Conservation (phyloP, 2,888 invertebrate species). For the Cephus runcator region DNA sequence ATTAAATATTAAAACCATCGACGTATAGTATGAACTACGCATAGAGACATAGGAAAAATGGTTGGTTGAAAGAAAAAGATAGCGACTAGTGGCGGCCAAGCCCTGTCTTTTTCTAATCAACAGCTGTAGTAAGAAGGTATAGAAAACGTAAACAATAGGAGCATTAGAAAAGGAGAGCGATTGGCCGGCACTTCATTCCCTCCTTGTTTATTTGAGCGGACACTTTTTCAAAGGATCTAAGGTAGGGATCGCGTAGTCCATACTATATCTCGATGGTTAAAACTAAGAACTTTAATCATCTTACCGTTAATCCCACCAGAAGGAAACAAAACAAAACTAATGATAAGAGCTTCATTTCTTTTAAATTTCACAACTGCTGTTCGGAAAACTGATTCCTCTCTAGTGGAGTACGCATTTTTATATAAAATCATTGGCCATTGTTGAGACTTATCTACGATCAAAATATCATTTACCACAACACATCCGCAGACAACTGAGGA, state of each 20-base stretch:
- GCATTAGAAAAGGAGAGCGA: no score
- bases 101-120: no score
- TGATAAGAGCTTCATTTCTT: slow-evolving; percentile 23
- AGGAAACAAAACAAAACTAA: slow-evolving; percentile 17
- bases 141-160: no score
- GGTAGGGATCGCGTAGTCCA: no score
- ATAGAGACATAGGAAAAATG: no score
- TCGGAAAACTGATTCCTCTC: slow-evolving; percentile 2
- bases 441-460: not conserved
- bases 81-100: no score
- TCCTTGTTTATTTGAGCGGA: no score
- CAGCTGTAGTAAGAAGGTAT: no score
- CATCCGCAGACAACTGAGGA: not conserved
- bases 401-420: not conserved
- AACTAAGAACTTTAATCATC: not conserved
- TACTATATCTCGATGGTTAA: not conserved
- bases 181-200: no score
- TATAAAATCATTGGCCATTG: not conserved
- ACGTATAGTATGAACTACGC: no score
- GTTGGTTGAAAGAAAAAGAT: no score
- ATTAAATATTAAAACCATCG: not conserved
- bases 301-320: slow-evolving; percentile 23
- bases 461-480: not conserved
- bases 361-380: slow-evolving; percentile 12
- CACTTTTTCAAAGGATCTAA: no score